A percentile compares a stretch with the other conserved stretches of the same genome.
These are phyloP conservation scores for Diarsia dahlii DNA, from an alignment of 2,888 invertebrate genomes.

Conservation along the genomic window DNA sequence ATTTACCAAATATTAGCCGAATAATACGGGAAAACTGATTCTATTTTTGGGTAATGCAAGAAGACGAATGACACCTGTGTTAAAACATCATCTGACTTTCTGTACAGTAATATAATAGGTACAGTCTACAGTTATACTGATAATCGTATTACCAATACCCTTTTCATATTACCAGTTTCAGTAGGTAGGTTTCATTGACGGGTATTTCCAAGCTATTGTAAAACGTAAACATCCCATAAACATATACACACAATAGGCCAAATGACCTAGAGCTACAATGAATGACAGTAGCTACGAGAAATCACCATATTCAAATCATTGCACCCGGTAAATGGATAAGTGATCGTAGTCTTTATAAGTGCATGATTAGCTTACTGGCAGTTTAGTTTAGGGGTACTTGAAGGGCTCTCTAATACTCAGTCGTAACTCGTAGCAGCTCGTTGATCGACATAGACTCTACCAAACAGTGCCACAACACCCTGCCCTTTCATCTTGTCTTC, in stretches of 20 bases:
- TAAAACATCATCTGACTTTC: background rate
- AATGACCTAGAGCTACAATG: slow-evolving; percentile 30
- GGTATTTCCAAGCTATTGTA: background rate
- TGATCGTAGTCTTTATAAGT: slow-evolving; percentile 17
- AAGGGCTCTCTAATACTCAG: background rate
- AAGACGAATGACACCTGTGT: background rate
- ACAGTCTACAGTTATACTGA: no score
- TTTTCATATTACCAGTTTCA: background rate
- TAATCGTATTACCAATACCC: background rate
- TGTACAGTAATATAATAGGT: no score
- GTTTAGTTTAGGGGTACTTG: background rate
- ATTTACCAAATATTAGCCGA: background rate
- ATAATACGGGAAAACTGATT: no score
- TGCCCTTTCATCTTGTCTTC: background rate
- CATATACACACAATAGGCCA: background rate
- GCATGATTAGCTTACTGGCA: background rate
- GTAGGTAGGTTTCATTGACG: background rate
- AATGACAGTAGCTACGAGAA: background rate
- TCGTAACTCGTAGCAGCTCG: background rate
- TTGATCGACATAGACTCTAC: background rate
- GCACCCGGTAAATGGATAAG: slow-evolving; percentile 19
- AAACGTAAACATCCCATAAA: slow-evolving; percentile 21
- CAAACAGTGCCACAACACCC: background rate
- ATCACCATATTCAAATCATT: slow-evolving; percentile 8
- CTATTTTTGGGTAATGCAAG: background rate